Conservation (phyloP, 2,113 vertebrate genomes). For the Tyto alba region DNA sequence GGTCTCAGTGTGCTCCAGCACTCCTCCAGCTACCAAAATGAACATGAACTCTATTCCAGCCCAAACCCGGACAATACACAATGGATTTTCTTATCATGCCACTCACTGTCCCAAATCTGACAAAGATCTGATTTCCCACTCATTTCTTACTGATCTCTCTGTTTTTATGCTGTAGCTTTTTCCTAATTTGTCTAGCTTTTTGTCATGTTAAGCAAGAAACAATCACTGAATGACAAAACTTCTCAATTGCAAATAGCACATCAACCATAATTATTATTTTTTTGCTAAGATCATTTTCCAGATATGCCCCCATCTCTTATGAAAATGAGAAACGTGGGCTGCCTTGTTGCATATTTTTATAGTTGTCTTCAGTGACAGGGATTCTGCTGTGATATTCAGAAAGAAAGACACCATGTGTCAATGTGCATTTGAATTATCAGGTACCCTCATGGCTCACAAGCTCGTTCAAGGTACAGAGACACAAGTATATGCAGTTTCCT, state of each 20-base stretch:
- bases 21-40: no score
- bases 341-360: neutral
- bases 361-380: neutral
- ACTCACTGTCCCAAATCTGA: conserved; percentile 22
- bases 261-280: conserved; percentile 19
- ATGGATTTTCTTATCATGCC: conserved; percentile 20
- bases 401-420: neutral
- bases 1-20: no score
- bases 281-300: conserved; percentile 44
- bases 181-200: conserved; percentile 19
- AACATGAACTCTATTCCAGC: no score
- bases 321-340: neutral
- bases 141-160: neutral
- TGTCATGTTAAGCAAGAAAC: conserved; percentile 5
- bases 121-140: conserved; percentile 25
- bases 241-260: conserved; percentile 17
- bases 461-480: neutral
- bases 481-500: neutral
- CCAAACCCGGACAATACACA: no score
- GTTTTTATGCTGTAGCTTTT: neutral
- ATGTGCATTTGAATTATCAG: neutral
- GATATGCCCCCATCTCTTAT: neutral
- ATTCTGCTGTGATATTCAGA: neutral
- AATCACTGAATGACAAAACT: neutral
- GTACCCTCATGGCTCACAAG: fast-evolving